Percentiles rank a stretch among this genome's conserved stretches.
These are phyloP conservation scores for Trinectes maculatus DNA, from an alignment of 2,113 vertebrate genomes.

Conservation along the genomic window DNA sequence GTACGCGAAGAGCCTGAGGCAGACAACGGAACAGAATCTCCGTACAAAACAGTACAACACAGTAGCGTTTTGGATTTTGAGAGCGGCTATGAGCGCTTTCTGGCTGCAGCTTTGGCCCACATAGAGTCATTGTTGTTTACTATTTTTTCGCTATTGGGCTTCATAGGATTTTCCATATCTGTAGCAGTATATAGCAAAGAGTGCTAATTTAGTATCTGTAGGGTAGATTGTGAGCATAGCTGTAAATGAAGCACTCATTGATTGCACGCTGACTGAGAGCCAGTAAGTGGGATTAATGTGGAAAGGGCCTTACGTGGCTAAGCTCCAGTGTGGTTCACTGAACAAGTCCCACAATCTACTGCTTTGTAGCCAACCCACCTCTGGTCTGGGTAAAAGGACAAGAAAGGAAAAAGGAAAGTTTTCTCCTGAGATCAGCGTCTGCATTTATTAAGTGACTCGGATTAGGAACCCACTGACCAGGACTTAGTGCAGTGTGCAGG, in stretches of 20 bases:
- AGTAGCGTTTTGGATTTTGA: background rate
- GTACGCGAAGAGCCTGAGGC: background rate
- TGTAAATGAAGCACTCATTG: no score
- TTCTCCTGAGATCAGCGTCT: background rate
- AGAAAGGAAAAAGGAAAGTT: background rate
- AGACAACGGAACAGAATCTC: background rate
- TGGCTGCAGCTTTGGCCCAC: no score
- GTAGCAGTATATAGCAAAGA: no score
- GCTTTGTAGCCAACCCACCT: background rate
- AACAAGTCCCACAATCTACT: background rate
- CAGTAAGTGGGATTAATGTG: background rate
- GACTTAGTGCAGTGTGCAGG: no score
- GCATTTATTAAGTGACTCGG: background rate
- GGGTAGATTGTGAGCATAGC: no score
- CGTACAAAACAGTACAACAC: background rate
- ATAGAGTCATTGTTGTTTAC: conserved; percentile 17
- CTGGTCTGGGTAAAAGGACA: background rate
- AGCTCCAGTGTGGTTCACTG: background rate
- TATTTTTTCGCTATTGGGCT: no score
- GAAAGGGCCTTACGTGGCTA: background rate
- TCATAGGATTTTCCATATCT: no score
- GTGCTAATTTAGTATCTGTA: no score
- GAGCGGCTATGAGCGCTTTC: background rate
- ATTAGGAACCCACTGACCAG: background rate
- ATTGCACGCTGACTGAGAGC: background rate